Evolutionary conservation across 2,797 vertebrate genomes (phyloP), one percentile per base, ranked within the genome.

Genomic region (Silurus lanzhouensis): DNA sequence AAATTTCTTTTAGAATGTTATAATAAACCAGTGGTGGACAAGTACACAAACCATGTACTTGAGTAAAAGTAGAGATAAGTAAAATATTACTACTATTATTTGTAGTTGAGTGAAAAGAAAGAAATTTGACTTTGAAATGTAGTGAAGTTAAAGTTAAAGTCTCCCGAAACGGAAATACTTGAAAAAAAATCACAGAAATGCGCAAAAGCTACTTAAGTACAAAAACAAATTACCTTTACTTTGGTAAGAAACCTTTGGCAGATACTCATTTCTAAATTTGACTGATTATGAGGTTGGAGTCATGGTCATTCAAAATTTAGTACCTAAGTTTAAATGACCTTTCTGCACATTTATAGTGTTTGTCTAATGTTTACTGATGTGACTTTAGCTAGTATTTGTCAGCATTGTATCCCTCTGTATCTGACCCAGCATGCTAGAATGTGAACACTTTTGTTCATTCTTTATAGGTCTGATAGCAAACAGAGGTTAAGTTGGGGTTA

Each of bases 401-500:
- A 38, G 14, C 10, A 63, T 12, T 25, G 19, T 64, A 61, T 61
- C 75, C 48, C 48, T 61, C 27, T 38, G 6, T 20, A 78, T 44
- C 58, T 78, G 76, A 61, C 58, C 22, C 27, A 78, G 0, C 27
- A 61, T 13, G 25, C 25, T 22, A 12, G 0, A 19, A 13, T 22
- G 57, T 38, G 31, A 55, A 22, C 48, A 25, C 57, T 55, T 72
- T 64, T 61, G 48, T 70, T 85, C 57, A 27, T 27, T 80, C 44
- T n/a, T 79, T 64, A 6, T 72, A 14, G 82, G 15, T 31, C 72
- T 66, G 46, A 75, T 38, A 55, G 61, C 52, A 22, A 78, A 44
- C 67, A 52, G 63, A 81, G 61, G 83, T 81, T 84, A 87, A 84
- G 27, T 38, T 20, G 77, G 68, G 70, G 70, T 87, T 75, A 87